Evolutionary conservation across 2,113 vertebrate species (phyloP), one percentile per base, ranked within the genome.

Genomic region (Thryonomys swinderianus): DNA sequence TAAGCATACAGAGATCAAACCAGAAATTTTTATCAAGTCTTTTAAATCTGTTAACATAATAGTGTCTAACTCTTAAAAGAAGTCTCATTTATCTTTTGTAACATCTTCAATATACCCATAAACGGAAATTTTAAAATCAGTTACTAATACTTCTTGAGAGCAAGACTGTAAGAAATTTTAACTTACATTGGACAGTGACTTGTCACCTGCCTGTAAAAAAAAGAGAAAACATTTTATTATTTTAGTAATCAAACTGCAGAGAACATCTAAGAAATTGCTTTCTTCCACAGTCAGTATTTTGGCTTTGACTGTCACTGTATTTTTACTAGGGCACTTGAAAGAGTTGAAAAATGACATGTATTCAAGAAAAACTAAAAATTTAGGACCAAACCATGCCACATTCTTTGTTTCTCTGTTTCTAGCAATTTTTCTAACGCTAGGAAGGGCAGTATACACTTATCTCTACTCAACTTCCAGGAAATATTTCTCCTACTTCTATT

Each of bases 171-270:
- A 90, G 27, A 90, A 93, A 88, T 89, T 90, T 95, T 90, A 83
- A 99, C 99, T 99, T 99, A 99, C 99, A 21, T 98, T 99, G 92
- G 99, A 99, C 12, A 99, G 98, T 95, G 99, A 99, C 61, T 98
- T 98, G 96, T 99, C 99, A 95, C 99, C 99, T 89, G 99, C 99
- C 99, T 99, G 94, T 94, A 78, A 93, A 96, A 96, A 59, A 94
- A 97, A 95, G 64, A 89, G 84, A 90, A 67, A 66, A 89, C 27
- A 84, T 34, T 74, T 83, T 81, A 95, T 40, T 85, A 97, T 79
- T 80, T 96, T 53, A 96, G 45, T 66, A 89, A 59, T 74, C 48
- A 95, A 83, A 59, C 14, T 81, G 78, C 0, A 86, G 88, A 94
- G 73, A 1, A 45, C 1, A 94, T 13, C 64, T 85, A 88, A 83